phyloP scores from a whole-genome alignment of 2,113 vertebrate species.

The Sinocyclocheilus anshuiensis region DNA sequence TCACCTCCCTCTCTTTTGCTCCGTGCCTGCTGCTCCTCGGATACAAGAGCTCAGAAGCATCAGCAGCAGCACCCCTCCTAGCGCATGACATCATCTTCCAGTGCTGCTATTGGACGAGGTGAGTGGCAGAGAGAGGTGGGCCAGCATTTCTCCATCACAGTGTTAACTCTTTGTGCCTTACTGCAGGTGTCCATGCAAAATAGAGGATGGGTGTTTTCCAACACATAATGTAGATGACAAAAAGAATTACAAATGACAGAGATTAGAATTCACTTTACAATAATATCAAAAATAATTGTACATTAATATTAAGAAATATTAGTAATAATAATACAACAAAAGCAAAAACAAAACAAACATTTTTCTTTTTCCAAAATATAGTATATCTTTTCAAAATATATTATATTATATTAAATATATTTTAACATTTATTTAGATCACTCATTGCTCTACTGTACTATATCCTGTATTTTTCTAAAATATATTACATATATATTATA shows the following conservation, averaged over 20 bases:
- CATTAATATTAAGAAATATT: background rate
- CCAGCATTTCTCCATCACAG: conserved; percentile 63
- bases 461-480: no score
- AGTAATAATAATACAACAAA: background rate
- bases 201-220: background rate
- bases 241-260: background rate
- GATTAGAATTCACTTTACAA: background rate
- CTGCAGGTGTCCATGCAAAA: conserved; percentile 57
- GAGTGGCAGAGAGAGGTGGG: conserved; percentile 52
- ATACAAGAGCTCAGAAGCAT: conserved; percentile 78
- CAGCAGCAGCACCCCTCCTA: conserved; percentile 75
- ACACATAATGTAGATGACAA: background rate
- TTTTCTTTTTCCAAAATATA: no score
- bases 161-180: conserved; percentile 64
- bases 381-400: background rate
- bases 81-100: conserved; percentile 79
- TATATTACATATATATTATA: no score
- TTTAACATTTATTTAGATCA: background rate
- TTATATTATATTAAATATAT: background rate
- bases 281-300: background rate
- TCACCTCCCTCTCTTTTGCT: conserved; percentile 38
- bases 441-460: no score
- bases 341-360: background rate
- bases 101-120: conserved; percentile 68
- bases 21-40: conserved; percentile 61